Conservation (phyloP, 2,797 vertebrate species). For the Enteromius viviparus region DNA sequence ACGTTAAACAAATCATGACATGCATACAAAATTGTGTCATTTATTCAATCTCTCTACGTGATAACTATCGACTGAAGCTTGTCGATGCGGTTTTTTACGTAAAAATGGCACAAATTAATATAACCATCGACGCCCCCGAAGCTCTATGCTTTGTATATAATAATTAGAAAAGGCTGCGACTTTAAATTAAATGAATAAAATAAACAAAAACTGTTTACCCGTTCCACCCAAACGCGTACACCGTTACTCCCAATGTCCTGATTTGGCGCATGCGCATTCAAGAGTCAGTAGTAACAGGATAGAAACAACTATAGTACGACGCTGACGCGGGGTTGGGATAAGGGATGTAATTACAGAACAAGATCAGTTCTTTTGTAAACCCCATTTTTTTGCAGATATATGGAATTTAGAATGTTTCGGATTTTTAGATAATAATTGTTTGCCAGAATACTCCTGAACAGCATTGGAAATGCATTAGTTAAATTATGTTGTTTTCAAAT, state of each 20-base stretch:
- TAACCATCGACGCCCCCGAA: background rate
- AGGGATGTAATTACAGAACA: slow-evolving; percentile 15
- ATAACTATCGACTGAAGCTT: slow-evolving; percentile 27
- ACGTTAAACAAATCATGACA: background rate
- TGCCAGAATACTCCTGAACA: background rate
- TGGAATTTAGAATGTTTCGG: background rate
- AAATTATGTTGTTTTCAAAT: too few relatives aligned
- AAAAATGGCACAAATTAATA: background rate
- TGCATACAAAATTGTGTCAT: background rate
- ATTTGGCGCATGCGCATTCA: slow-evolving; percentile 34
- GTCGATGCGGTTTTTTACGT: background rate
- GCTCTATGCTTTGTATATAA: background rate
- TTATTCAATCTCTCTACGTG: background rate
- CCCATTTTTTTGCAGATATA: too few relatives aligned
- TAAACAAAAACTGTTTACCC: slow-evolving; percentile 28
- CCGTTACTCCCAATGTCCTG: slow-evolving; percentile 7
- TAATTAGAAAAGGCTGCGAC: background rate
- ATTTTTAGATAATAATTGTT: background rate
- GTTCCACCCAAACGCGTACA: slow-evolving; percentile 32
- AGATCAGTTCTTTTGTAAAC: background rate
- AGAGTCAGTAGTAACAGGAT: background rate
- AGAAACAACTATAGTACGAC: background rate
- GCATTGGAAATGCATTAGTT: background rate
- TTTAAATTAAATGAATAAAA: slow-evolving; percentile 6
- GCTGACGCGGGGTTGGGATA: slow-evolving; percentile 1